These are phyloP conservation scores for Neoascia interrupta DNA, from an alignment of 2,888 invertebrate species.

Conservation along the genomic window DNA sequence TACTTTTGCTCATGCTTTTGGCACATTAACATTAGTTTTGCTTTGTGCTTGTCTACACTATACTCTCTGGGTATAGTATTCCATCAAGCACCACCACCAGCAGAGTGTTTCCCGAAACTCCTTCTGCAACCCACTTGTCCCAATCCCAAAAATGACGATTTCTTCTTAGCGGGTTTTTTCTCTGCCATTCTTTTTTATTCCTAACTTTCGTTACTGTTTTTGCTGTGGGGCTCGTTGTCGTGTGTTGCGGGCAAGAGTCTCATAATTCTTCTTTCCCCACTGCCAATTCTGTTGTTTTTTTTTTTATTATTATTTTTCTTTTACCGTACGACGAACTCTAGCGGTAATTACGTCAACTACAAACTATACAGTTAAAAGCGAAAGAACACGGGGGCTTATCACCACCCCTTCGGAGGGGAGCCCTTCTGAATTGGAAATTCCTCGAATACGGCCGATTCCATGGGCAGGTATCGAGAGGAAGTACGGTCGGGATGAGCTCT, in stretches of 20 bases:
- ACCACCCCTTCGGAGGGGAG: conserved; percentile 22
- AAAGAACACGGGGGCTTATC: conserved; percentile 42
- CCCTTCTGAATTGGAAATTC: conserved; percentile 60
- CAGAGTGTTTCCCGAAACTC: too few species aligned
- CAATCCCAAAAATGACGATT: conserved; percentile 31
- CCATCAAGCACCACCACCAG: neutral
- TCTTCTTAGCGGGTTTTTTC: conserved; percentile 19
- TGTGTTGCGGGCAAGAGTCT: conserved; percentile 25
- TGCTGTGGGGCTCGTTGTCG: neutral
- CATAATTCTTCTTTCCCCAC: conserved; percentile 33
- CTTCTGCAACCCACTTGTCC: neutral
- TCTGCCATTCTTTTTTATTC: conserved; percentile 22
- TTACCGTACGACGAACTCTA: conserved; percentile 80
- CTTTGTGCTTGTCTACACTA: conserved; percentile 63
- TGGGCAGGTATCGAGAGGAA: neutral
- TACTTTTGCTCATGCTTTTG: conserved; percentile 69
- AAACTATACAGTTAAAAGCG: conserved; percentile 79
- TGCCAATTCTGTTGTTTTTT: conserved; percentile 12
- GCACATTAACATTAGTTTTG: conserved; percentile 68
- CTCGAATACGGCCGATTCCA: conserved; percentile 44
- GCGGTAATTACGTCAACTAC: conserved; percentile 80
- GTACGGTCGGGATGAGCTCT: conserved; percentile 1
- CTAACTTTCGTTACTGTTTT: conserved; percentile 45
- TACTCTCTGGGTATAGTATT: too few species aligned
- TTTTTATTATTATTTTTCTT: conserved; percentile 73